phyloP scores from a whole-genome alignment of 2,113 vertebrate species.

The Symphodus melops region DNA sequence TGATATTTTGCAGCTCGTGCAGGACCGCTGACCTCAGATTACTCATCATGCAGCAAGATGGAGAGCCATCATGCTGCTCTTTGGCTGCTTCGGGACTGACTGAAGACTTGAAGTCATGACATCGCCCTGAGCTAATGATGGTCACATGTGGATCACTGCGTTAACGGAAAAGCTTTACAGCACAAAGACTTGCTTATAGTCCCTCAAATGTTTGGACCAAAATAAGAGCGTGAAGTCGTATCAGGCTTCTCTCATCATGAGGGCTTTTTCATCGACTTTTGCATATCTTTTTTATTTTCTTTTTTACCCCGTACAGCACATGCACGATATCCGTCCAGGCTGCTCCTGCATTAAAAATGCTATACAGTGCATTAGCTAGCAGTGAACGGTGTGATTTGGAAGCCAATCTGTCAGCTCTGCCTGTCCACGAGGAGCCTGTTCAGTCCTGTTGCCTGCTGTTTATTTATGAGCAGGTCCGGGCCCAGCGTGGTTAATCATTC shows the following conservation, averaged over 20 bases:
- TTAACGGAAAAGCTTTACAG: constrained; percentile 47
- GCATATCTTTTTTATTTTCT: constrained; percentile 40
- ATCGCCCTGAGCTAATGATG: constrained; percentile 52
- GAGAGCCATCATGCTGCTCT: constrained; percentile 62
- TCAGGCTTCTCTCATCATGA: constrained; percentile 26
- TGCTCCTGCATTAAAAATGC: constrained; percentile 65
- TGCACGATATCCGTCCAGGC: constrained; percentile 66
- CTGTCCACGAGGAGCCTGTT: constrained; percentile 73
- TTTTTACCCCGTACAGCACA: constrained; percentile 40
- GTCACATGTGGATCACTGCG: constrained; percentile 65
- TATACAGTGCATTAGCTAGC: constrained; percentile 71
- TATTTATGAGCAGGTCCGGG: constrained; percentile 84
- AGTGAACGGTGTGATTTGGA: constrained; percentile 77
- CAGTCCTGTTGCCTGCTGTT: constrained; percentile 80
- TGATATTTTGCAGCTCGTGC: constrained; percentile 61
- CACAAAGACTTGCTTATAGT: constrained; percentile 63
- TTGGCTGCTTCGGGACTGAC: constrained; percentile 40
- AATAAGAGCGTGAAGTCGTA: constrained; percentile 34
- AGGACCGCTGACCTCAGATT: constrained; percentile 43
- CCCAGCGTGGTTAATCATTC: constrained; percentile 83
- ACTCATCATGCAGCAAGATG: constrained; percentile 57
- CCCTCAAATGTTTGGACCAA: constrained; percentile 26
- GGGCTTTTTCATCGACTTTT: constrained; percentile 46
- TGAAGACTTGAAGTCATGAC: constrained; percentile 52
- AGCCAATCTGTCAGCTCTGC: constrained; percentile 75